Percentiles rank a stretch among this genome's conserved stretches.
These are phyloP conservation scores for Chirona hameri DNA, from an alignment of 2,888 invertebrate genomes.

Conservation along the genomic window DNA sequence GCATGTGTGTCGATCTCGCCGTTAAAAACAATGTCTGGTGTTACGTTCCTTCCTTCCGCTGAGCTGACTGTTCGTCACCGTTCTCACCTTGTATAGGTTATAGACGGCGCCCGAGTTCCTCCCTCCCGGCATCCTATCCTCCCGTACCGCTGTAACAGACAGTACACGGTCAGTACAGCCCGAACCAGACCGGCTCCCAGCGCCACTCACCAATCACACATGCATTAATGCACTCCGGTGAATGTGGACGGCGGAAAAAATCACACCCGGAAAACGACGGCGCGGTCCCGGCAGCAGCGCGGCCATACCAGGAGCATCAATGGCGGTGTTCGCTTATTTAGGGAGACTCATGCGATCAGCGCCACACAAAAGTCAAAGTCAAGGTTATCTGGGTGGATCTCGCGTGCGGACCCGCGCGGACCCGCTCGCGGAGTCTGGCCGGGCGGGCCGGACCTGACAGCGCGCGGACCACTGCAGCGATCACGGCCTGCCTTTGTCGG, in stretches of 20 bases:
- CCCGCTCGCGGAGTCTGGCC: not conserved
- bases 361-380: slow-evolving; percentile 13
- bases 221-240: too few relatives aligned
- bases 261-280: too few relatives aligned
- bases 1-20: not conserved
- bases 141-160: slow-evolving; percentile 77
- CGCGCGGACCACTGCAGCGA: not conserved
- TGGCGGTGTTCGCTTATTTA: not conserved
- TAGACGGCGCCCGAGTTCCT: slow-evolving; percentile 98
- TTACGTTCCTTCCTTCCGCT: not conserved
- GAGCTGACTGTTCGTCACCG: slow-evolving; percentile 30
- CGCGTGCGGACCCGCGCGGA: not conserved
- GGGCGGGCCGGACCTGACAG: not conserved
- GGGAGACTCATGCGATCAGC: not conserved
- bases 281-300: too few relatives aligned
- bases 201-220: not conserved
- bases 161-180: too few relatives aligned
- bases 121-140: slow-evolving; percentile 99
- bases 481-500: not conserved
- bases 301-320: too few relatives aligned
- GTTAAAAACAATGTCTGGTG: not conserved
- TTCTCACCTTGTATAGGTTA: slow-evolving; percentile 84
- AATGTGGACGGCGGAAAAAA: too few relatives aligned
- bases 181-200: not conserved
- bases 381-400: slow-evolving; percentile 7